Base-by-base conservation (phyloP, 2,113 vertebrate species). In the Calidris pugnax region DNA sequence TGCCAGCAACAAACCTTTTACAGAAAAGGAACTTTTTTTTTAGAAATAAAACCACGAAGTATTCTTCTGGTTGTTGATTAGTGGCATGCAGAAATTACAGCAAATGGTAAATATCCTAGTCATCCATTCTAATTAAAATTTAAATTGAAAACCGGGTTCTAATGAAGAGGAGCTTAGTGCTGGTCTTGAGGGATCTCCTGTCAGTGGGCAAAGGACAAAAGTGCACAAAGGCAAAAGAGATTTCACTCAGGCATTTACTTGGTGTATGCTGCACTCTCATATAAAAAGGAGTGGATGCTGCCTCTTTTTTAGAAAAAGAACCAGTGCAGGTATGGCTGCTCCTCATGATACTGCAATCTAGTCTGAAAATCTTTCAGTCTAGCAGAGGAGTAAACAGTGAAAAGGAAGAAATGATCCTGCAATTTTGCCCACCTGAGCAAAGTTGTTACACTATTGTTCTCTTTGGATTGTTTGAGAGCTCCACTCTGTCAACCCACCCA, bases 91-190 rank as follows among this genome's bases (percentile, higher is more conserved):
- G 87, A 96, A 97, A 96, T 83, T 88, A 91, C 73, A 89, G 80
- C 16, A 2, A 98, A 97, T 88, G 55, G 66, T 90, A 97, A 98
- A 73, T 89, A 98, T 97, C 95, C 88, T 86, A 98, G 95, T 97
- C 97, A 98, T 98, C 90, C 95, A 92, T 98, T 98, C 97, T 98
- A 98, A 98, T 98, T 98, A 98, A 98, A 98, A 98, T 98, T 97
- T 88, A 98, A 98, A 98, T 98, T 98, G 97, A 98, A 98, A 98
- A 95, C 97, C 95, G 91, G 79, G 84, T 97, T 98, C 97, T 98
- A 98, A 98, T 98, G 98, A 98, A 98, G 96, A 98, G 96, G 95
- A 98, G 96, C 97, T 98, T 98, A 98, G 96, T 81, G 93, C 30
- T 90, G 62, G 91, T 97, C 98, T 97, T 97, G 33, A 95, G 98